These are phyloP conservation scores for Acanthisitta chloris DNA, from an alignment of 2,113 vertebrate species.

Conservation along the genomic window DNA sequence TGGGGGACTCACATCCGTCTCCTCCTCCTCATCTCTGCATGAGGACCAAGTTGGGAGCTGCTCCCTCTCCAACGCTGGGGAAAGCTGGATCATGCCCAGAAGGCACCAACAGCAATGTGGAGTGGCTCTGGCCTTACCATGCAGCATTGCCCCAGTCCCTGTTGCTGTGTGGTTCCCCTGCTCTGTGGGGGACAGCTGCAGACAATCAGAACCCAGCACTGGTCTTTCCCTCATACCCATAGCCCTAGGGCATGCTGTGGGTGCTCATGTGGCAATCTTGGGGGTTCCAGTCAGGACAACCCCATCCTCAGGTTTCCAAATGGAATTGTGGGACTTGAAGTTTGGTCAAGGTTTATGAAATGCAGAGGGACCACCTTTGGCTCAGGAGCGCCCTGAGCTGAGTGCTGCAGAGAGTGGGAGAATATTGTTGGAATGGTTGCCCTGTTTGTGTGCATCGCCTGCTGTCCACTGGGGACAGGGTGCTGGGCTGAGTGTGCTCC, in stretches of 20 bases:
- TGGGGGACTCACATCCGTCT: background rate
- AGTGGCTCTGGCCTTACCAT: background rate
- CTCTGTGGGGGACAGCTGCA: background rate
- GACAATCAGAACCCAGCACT: background rate
- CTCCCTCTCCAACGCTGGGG: background rate
- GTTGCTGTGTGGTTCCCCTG: background rate
- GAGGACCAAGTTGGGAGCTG: background rate
- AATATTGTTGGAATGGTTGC: background rate
- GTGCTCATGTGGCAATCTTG: rapidly evolving
- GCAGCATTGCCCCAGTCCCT: rapidly evolving
- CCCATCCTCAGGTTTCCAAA: background rate
- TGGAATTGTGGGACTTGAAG: background rate
- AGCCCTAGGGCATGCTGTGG: rapidly evolving
- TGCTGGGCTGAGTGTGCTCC: background rate
- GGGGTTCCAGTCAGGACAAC: background rate
- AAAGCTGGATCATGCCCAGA: background rate
- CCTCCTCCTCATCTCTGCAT: rapidly evolving
- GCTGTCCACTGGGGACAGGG: rapidly evolving
- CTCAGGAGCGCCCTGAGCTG: background rate
- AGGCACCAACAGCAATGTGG: rapidly evolving
- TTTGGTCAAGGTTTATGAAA: background rate
- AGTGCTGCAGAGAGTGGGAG: background rate
- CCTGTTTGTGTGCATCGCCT: background rate
- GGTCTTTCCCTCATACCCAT: background rate
- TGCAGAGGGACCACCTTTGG: background rate